Base-by-base conservation (phyloP, 2,888 invertebrate species). In the Eulithis testata region DNA sequence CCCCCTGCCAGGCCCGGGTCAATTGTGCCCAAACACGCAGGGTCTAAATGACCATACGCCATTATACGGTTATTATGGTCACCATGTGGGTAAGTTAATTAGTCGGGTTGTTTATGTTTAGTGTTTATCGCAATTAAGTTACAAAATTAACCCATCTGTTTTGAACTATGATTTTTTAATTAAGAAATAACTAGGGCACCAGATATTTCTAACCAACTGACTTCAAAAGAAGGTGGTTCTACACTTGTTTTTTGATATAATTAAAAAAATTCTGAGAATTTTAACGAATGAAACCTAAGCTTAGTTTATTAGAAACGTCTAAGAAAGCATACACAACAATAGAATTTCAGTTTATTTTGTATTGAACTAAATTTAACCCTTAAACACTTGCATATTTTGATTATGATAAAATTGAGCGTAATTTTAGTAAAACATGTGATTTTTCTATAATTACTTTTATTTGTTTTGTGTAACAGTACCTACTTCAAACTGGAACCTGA, bases 51-150 rank as follows among this genome's bases (percentile, higher is more conserved):
- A 68, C 65, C 68, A 65, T 60, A 62, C 60, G 49, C 63, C 54
- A 56, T 55, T 64, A 68, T 66, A 60, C 69, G 71, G 59, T 66
- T 70, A 66, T 69, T 70, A 68, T 65, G 68, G 53, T 57, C 65
- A 65, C 62, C 69, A 68, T 63, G 71, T 73, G 68, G 69, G 66
- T 60, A 47, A 66, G 53, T 63, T 69, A 71, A 70, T 73, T 68
- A 71, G 57, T 63, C 59, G 43, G 40, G 64, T 54, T 56, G 43
- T 58, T 49, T 62, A 51, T 52, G 44, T 59, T 49, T 58, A 44
- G 54, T 43, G 49, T 36, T 50, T 8, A 52, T 49, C 37, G 55
- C 55, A 58, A 64, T 62, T 64, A 64, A 54, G 31, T 55, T 54
- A 54, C 21, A 6, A 43, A 11, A 49, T 57, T 14, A 49, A 45